Evolutionary conservation across 2,888 invertebrate species (phyloP).

Genomic region (Apoderus coryli): DNA sequence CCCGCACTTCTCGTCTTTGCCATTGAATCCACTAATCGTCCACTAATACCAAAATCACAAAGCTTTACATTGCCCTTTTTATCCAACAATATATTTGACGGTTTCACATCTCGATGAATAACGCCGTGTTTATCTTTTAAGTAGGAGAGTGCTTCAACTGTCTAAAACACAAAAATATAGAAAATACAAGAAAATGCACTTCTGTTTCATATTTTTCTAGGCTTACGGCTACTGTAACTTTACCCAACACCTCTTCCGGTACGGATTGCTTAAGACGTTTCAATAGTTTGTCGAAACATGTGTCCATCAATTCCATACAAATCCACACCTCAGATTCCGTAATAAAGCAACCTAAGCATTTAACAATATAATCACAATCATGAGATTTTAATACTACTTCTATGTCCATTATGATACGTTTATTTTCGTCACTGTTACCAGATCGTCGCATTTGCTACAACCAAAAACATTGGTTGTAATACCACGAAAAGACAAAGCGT

Average conservation of each 20-base stretch:
- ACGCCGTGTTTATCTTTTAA: constrained; percentile 94
- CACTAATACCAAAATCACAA: constrained; percentile 99
- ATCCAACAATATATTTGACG: constrained; percentile 95
- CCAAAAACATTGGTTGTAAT: constrained; percentile 5
- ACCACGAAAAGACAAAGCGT: neutral
- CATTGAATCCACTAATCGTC: constrained; percentile 93
- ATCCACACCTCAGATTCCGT: constrained; percentile 98
- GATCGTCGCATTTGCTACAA: constrained; percentile 89
- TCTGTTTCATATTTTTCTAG: neutral
- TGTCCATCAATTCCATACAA: constrained; percentile 99
- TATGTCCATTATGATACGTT: constrained; percentile 96
- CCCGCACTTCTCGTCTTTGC: constrained; percentile 94
- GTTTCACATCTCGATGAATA: constrained; percentile 96
- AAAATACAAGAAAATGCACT: neutral
- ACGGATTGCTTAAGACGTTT: constrained; percentile 77
- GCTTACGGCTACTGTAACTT: constrained; percentile 86
- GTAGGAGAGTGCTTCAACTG: constrained; percentile 92
- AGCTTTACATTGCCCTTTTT: constrained; percentile 90
- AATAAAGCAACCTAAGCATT: constrained; percentile 95
- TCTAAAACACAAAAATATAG: constrained; percentile 38
- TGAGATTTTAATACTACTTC: constrained; percentile 97
- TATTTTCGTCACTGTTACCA: constrained; percentile 92
- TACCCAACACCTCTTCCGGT: constrained; percentile 91
- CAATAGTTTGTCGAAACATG: constrained; percentile 93
- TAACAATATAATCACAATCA: constrained; percentile 92